Base-by-base conservation (phyloP, 2,888 invertebrate species). In the Epistrophella euchroma region DNA sequence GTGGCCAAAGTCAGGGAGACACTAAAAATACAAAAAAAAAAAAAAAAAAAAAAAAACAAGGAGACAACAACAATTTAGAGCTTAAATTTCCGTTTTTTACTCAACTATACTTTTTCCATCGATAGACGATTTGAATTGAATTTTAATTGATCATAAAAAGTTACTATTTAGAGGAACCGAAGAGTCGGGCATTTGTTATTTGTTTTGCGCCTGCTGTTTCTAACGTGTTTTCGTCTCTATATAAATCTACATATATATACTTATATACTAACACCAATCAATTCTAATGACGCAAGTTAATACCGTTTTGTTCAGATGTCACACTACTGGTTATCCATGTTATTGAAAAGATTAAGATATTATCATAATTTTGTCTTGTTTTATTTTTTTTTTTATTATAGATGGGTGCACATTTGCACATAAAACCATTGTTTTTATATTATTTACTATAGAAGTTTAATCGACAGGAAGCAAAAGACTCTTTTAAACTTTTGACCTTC, bases 101-200 rank as follows among this genome's bases (percentile, higher is more conserved):
- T 45, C 64, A 28, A 32, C n/a, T n/a, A 32, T 9, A 56, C 68
- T 50, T 47, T 71, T 58, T 13, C 58, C 28, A 52, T 52, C 55
- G 19, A 70, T 45, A 68, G 60, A 55, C 60, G 7, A 62, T 55
- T 72, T 28, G 22, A 76, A 76, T 72, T 76, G 75, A 71, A 76
- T 76, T 82, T 82, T 72, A 72, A 82, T 82, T 72, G 81, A 72
- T 58, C 81, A 58, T 82, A 64, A 76, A 82, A 75, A 25, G 37
- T 22, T 60, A 22, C 15, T 9, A n/a, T 40, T 60, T 40, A 19
- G 37, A 37, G 15, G 2, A 40, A 37, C 32, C 19, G 47, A 64
- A 32, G 28, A 32, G 17, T 43, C 22, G n/a, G 28, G 15, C 60
- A 22, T 37, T 25, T 40, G n/a, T 45, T 64, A 17, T 64, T 7